These are phyloP conservation scores for Tholera decimalis DNA, from an alignment of 2,888 invertebrate genomes.

Conservation along the genomic window DNA sequence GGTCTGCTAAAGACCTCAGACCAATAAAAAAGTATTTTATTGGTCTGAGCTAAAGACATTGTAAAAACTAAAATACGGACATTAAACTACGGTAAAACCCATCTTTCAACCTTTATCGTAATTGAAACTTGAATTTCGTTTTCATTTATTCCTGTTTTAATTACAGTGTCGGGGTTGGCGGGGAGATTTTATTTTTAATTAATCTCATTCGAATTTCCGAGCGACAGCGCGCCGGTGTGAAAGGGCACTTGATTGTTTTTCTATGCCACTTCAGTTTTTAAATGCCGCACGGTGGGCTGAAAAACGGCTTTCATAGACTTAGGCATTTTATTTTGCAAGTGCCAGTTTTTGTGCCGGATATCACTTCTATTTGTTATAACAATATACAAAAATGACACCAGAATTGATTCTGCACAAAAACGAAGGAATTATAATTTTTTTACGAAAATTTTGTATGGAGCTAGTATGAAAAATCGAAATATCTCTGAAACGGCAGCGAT, in stretches of 20 bases:
- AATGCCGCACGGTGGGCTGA: too few species aligned
- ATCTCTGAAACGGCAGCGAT: too few species aligned
- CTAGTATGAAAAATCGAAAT: too few species aligned
- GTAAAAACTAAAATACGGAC: constrained; percentile 68
- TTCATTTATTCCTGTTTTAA: constrained; percentile 81
- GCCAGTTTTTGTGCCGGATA: constrained; percentile 19
- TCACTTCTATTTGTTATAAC: too few species aligned
- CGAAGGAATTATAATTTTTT: too few species aligned
- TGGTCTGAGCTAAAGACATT: too few species aligned
- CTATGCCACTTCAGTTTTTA: constrained; percentile 40
- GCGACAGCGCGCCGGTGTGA: constrained; percentile 64
- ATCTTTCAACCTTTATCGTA: constrained; percentile 70
- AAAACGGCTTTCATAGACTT: too few species aligned
- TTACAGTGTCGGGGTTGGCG: constrained; percentile 73
- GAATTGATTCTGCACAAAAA: too few species aligned
- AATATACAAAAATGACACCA: too few species aligned
- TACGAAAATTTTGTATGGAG: too few species aligned
- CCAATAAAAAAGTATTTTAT: too few species aligned
- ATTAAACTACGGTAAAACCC: constrained; percentile 66
- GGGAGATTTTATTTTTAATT: constrained; percentile 83
- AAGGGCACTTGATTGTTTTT: constrained; percentile 72
- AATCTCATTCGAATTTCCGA: constrained; percentile 73
- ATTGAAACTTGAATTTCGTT: constrained; percentile 77
- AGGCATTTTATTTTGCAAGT: too few species aligned
- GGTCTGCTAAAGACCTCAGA: background rate